These are phyloP conservation scores for Phoxinus dragarum DNA, from an alignment of 2,797 vertebrate species.

Conservation along the genomic window DNA sequence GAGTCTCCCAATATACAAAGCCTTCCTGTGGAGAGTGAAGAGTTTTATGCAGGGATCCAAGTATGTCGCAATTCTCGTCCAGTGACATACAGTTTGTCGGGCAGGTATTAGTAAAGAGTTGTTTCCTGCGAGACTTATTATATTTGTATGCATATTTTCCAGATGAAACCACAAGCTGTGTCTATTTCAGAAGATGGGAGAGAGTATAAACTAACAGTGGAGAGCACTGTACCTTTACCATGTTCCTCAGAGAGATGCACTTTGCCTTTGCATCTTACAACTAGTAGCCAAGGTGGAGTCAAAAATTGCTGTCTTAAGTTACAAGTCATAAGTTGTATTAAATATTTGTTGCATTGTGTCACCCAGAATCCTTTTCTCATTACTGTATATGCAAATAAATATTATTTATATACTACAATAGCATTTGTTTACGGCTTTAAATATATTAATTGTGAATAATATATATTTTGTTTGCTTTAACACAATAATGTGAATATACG, in stretches of 20 bases:
- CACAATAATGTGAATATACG: background rate
- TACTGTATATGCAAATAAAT: background rate
- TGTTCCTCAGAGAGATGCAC: slow-evolving; percentile 81
- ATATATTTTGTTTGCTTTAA: background rate
- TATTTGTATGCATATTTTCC: slow-evolving; percentile 37
- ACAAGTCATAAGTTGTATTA: background rate
- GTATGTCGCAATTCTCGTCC: slow-evolving; percentile 64
- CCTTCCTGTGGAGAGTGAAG: slow-evolving; percentile 78
- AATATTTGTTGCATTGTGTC: too few species aligned
- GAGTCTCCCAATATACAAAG: slow-evolving; percentile 81
- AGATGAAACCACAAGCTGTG: slow-evolving; percentile 81
- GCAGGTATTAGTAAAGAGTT: background rate
- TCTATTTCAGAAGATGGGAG: slow-evolving; percentile 84
- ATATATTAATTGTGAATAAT: background rate
- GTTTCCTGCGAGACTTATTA: slow-evolving; percentile 31
- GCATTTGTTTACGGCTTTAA: background rate
- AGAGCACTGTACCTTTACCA: slow-evolving; percentile 86
- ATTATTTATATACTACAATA: background rate
- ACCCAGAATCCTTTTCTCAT: too few species aligned
- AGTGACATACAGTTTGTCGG: background rate
- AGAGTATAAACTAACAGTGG: slow-evolving; percentile 78
- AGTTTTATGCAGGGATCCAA: slow-evolving; percentile 90
- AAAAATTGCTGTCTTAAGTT: background rate
- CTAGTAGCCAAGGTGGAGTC: slow-evolving; percentile 79
- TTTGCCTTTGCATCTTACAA: slow-evolving; percentile 81